Percentiles rank a stretch among this genome's conserved stretches.
Conservation (phyloP, 2,888 invertebrate species). For the Sericinus montela region DNA sequence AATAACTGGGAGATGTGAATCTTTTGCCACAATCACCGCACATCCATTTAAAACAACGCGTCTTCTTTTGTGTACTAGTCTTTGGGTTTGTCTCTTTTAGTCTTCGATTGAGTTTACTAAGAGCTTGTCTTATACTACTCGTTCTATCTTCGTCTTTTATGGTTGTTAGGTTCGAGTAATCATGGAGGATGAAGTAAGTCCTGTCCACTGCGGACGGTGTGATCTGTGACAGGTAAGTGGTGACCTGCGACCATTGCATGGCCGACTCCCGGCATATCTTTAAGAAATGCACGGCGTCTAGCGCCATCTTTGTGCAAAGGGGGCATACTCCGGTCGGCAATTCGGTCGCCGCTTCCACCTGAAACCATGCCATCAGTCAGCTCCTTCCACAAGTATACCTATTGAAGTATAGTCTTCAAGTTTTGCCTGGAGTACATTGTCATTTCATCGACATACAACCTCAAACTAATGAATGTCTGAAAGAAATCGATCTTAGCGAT, state of each 20-base stretch:
- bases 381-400: conserved; percentile 36
- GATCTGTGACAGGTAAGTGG: conserved; percentile 31
- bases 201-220: conserved; percentile 34
- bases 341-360: conserved; percentile 51
- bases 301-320: conserved; percentile 42
- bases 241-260: conserved; percentile 42
- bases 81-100: neutral
- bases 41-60: conserved; percentile 19
- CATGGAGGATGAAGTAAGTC: conserved; percentile 42
- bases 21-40: conserved; percentile 49
- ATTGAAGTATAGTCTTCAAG: too few species aligned
- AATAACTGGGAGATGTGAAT: conserved; percentile 34
- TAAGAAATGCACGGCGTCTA: conserved; percentile 43
- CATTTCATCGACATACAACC: too few species aligned
- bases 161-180: conserved; percentile 27
- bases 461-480: too few species aligned
- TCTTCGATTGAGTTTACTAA: conserved; percentile 30
- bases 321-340: conserved; percentile 54
- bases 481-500: too few species aligned
- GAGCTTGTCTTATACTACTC: conserved; percentile 26
- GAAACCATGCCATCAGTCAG: conserved; percentile 66
- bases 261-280: conserved; percentile 43
- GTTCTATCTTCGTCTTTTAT: conserved; percentile 34
- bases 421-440: too few species aligned
- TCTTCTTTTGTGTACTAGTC: conserved; percentile 13